Percentiles rank a stretch among this genome's conserved stretches.
Evolutionary conservation across 2,113 vertebrate species (phyloP).

Genomic region (Catagonus wagneri): DNA sequence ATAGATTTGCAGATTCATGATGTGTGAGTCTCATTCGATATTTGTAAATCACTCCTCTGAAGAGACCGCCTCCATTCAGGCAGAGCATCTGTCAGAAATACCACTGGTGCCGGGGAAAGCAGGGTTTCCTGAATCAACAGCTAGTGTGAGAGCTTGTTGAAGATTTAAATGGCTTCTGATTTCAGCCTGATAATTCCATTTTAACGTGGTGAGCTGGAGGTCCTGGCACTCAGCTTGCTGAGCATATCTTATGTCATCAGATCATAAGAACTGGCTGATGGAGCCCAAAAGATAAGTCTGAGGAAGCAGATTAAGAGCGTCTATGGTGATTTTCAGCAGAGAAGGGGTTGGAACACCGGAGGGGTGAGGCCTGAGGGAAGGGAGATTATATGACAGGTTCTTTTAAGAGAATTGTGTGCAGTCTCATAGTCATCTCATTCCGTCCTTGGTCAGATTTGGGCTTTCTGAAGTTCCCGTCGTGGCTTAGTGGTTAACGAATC

Average conservation of each 20-base stretch:
- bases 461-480: no score
- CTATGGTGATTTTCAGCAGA: neutral
- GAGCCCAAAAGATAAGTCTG: slow-evolving; percentile 23
- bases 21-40: neutral
- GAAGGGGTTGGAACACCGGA: fast-evolving
- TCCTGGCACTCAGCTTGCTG: slow-evolving; percentile 54
- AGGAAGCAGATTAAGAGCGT: neutral
- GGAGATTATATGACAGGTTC: neutral
- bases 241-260: slow-evolving; percentile 18
- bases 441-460: neutral
- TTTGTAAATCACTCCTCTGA: neutral
- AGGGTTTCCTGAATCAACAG: slow-evolving; percentile 51
- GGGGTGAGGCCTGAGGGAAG: neutral
- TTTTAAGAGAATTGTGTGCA: neutral
- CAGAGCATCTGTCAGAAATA: neutral
- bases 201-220: slow-evolving; percentile 56
- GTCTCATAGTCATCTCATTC: neutral
- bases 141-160: slow-evolving; percentile 51
- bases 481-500: no score
- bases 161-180: slow-evolving; percentile 79
- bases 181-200: slow-evolving; percentile 73
- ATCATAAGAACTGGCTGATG: slow-evolving; percentile 24
- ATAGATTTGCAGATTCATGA: slow-evolving; percentile 40
- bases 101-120: neutral
- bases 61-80: neutral